These are phyloP conservation scores for Callinectes sapidus DNA, from an alignment of 2,888 invertebrate species.

Conservation along the genomic window DNA sequence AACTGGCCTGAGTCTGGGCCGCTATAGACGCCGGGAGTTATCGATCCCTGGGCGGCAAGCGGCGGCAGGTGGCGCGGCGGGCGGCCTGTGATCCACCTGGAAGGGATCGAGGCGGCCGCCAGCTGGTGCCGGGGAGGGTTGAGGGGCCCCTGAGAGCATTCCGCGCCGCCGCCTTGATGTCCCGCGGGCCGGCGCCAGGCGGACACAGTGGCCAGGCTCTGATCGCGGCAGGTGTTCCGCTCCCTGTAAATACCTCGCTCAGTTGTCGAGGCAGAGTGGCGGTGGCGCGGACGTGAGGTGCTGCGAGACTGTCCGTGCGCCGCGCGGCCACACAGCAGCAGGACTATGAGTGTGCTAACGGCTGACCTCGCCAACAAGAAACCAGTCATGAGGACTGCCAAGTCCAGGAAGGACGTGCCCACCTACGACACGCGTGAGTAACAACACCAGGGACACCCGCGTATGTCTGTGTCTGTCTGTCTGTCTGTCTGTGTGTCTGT, in stretches of 20 bases:
- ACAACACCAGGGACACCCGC: background rate
- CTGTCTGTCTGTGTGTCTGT: background rate
- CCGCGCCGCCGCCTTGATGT: background rate
- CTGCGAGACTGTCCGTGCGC: background rate
- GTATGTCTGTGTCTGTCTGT: background rate
- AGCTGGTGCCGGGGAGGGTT: background rate
- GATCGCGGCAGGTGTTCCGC: slow-evolving; percentile 56
- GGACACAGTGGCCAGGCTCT: background rate
- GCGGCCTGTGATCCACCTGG: background rate
- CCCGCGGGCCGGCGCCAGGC: background rate
- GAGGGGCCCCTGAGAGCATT: background rate
- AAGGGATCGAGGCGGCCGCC: background rate
- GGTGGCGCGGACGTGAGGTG: slow-evolving; percentile 4
- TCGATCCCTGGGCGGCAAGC: slow-evolving; percentile 20
- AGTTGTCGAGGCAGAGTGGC: background rate
- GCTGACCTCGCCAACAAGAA: slow-evolving; percentile 54
- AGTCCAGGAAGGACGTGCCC: slow-evolving; percentile 54
- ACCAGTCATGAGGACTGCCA: slow-evolving; percentile 59
- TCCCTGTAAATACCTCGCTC: slow-evolving; percentile 36
- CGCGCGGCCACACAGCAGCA: background rate
- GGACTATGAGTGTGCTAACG: slow-evolving; percentile 64
- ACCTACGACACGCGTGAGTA: slow-evolving; percentile 53
- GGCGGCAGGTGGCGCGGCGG: slow-evolving; percentile 54
- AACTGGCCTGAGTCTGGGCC: slow-evolving; percentile 42
- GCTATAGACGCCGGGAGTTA: slow-evolving; percentile 49